Evolutionary conservation across 2,888 invertebrate genomes (phyloP).

Genomic region (Drosophila eohydei): DNA sequence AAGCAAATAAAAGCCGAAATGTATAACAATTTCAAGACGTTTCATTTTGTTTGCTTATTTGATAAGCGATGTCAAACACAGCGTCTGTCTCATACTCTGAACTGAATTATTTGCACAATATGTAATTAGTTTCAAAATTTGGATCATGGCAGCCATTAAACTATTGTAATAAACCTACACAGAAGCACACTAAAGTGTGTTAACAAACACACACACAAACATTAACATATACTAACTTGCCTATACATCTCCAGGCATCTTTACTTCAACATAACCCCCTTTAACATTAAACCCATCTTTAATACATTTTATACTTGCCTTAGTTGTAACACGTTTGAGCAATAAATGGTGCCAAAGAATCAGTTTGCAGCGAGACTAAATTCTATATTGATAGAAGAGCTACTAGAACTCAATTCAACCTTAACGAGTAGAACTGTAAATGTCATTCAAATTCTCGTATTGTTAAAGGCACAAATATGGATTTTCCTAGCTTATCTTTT

Average conservation of each 20-base stretch:
- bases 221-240: background rate
- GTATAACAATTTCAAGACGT: constrained; percentile 29
- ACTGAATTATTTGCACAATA: constrained; percentile 57
- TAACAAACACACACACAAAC: constrained; percentile 1
- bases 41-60: constrained; percentile 24
- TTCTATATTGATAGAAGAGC: too few relatives aligned
- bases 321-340: too few relatives aligned
- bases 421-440: too few relatives aligned
- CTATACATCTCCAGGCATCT: background rate
- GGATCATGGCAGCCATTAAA: constrained; percentile 79
- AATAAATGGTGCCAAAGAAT: too few relatives aligned
- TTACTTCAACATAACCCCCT: background rate
- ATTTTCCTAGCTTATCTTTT: too few relatives aligned
- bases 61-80: constrained; percentile 39
- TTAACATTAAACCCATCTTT: too few relatives aligned
- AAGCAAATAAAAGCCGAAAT: constrained; percentile 31
- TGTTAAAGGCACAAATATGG: too few relatives aligned
- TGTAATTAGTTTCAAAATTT: constrained; percentile 75
- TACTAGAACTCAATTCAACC: too few relatives aligned
- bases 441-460: too few relatives aligned
- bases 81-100: constrained; percentile 51
- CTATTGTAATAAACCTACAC: constrained; percentile 59
- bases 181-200: background rate
- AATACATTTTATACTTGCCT: too few relatives aligned
- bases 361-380: too few relatives aligned